phyloP scores from a whole-genome alignment of 2,113 vertebrate species.

The Notothenia coriiceps region DNA sequence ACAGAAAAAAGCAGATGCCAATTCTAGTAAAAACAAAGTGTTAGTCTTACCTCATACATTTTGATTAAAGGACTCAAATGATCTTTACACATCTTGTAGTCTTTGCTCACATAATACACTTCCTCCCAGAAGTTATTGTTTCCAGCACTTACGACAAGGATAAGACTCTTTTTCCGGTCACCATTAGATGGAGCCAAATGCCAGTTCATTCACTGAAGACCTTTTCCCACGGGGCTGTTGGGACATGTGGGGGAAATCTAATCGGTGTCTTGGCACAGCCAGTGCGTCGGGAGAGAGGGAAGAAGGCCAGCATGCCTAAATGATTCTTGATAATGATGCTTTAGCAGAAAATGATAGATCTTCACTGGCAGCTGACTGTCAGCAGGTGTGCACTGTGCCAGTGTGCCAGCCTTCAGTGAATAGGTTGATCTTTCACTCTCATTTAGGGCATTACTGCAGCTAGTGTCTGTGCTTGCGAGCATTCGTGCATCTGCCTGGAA shows the following conservation, averaged over 20 bases:
- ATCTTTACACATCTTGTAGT: neutral
- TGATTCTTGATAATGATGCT: constrained; percentile 75
- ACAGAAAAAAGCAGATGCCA: neutral
- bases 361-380: constrained; percentile 75
- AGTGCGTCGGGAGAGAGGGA: constrained; percentile 45
- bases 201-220: constrained; percentile 27
- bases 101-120: neutral
- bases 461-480: constrained; percentile 23
- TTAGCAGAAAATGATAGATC: constrained; percentile 72
- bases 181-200: constrained; percentile 75
- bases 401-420: constrained; percentile 61
- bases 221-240: constrained; percentile 35
- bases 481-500: constrained; percentile 42
- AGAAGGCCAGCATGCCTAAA: constrained; percentile 68
- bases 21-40: neutral
- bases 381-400: constrained; percentile 65
- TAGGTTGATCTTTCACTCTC: constrained; percentile 62
- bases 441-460: constrained; percentile 47
- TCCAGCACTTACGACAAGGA: neutral
- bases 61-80: neutral
- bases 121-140: neutral
- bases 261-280: constrained; percentile 62
- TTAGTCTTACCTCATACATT: neutral
- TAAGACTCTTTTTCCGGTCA: constrained; percentile 2
- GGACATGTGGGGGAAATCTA: constrained; percentile 60